Percentiles rank a stretch among this genome's conserved stretches.
Conservation (phyloP, 2,888 invertebrate species). For the Hypomecis punctinalis region DNA sequence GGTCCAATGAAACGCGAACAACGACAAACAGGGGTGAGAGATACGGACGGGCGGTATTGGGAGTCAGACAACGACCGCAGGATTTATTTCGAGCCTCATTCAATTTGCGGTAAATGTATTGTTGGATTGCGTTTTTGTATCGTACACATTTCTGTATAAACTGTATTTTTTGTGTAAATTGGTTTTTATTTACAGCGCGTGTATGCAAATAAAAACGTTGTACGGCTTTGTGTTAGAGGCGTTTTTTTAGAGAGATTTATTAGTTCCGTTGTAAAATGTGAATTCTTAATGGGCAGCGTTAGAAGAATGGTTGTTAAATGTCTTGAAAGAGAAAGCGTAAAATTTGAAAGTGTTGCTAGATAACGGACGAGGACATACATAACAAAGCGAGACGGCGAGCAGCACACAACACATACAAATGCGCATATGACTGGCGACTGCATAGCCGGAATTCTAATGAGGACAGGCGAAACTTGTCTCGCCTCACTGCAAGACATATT, state of each 20-base stretch:
- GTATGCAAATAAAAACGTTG: conserved; percentile 23
- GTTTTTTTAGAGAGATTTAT: conserved; percentile 25
- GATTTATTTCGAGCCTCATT: conserved; percentile 82
- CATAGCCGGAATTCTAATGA: conserved; percentile 70
- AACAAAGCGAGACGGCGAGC: conserved; percentile 63
- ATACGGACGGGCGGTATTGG: conserved; percentile 71
- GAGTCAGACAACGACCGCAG: conserved; percentile 78
- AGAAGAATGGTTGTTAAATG: conserved; percentile 41
- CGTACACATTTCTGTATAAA: conserved; percentile 60
- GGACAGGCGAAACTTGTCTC: conserved; percentile 48
- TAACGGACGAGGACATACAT: conserved; percentile 64
- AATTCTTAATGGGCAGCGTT: conserved; percentile 26
- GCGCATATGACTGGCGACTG: conserved; percentile 59
- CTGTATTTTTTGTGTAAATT: conserved; percentile 52
- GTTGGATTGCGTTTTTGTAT: conserved; percentile 75
- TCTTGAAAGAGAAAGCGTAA: conserved; percentile 68
- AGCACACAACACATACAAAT: conserved; percentile 72
- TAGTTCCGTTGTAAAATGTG: conserved; percentile 20
- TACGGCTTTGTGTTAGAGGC: conserved; percentile 27
- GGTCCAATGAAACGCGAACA: conserved; percentile 55
- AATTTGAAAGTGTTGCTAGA: conserved; percentile 71
- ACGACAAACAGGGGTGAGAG: conserved; percentile 75
- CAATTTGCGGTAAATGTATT: conserved; percentile 82
- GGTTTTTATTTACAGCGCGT: conserved; percentile 25
- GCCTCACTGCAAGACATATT: conserved; percentile 35